Percentiles rank a stretch among this genome's conserved stretches.
phyloP scores from a whole-genome alignment of 2,797 vertebrate species.

The Scyliorhinus canicula region DNA sequence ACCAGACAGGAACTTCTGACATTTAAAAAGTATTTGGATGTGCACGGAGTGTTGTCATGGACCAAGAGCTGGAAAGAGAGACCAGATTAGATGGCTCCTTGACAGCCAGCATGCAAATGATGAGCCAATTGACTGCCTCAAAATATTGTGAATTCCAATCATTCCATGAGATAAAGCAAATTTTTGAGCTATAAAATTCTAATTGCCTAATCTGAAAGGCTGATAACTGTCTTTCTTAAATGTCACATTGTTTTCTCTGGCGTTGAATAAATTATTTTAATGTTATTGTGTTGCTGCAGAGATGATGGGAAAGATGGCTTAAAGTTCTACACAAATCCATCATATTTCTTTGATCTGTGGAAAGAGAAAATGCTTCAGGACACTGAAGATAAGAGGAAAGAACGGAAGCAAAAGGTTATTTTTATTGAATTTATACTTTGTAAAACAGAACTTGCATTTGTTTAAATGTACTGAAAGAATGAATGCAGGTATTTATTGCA shows the following conservation, averaged over 20 bases:
- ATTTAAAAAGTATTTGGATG: no score
- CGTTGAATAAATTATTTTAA: neutral
- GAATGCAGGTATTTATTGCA: conserved; percentile 40
- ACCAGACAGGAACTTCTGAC: no score
- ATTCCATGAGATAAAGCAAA: neutral
- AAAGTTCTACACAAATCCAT: conserved; percentile 96
- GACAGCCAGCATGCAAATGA: neutral
- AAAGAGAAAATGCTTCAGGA: conserved; percentile 98
- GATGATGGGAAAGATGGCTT: conserved; percentile 93
- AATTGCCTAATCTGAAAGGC: neutral
- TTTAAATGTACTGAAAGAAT: conserved; percentile 36
- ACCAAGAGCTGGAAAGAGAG: neutral
- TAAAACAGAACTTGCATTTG: conserved; percentile 28
- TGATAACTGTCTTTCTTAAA: neutral
- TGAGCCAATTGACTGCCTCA: neutral
- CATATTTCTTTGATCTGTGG: conserved; percentile 97
- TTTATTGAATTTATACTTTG: conserved; percentile 28
- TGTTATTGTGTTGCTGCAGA: conserved; percentile 56
- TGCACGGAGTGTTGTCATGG: no score
- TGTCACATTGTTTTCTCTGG: neutral
- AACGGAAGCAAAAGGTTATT: conserved; percentile 85
- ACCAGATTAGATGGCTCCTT: no score
- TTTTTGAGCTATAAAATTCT: neutral
- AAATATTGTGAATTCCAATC: neutral
- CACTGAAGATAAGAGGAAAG: conserved; percentile 94